Conservation (phyloP, 2,888 invertebrate genomes). For the Patella ulyssiponensis region DNA sequence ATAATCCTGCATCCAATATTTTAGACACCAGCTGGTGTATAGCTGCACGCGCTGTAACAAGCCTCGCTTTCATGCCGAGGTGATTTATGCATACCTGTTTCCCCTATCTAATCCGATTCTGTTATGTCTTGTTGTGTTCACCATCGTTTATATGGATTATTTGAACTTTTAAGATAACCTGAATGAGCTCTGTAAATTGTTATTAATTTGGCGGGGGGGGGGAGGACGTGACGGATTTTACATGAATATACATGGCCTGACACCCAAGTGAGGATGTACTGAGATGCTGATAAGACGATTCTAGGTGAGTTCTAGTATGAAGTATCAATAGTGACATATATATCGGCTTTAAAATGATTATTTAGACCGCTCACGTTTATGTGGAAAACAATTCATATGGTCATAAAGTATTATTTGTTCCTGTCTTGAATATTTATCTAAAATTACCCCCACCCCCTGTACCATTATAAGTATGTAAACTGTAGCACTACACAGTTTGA, state of each 20-base stretch:
- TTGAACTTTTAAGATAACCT: conserved; percentile 4
- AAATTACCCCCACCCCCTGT: too few species aligned
- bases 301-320: too few species aligned
- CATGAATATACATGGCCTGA: conserved; percentile 11
- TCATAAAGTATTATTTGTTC: too few species aligned
- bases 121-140: neutral
- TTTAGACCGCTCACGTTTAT: too few species aligned
- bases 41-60: conserved; percentile 39
- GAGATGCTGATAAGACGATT: too few species aligned
- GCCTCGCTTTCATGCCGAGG: conserved; percentile 56
- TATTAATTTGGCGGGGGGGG: conserved; percentile 3
- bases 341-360: too few species aligned
- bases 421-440: too few species aligned
- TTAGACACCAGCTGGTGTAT: conserved; percentile 13
- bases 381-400: too few species aligned
- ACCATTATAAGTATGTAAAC: too few species aligned
- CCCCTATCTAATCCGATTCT: conserved; percentile 5
- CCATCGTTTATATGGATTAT: conserved; percentile 8
- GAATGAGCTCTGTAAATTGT: neutral
- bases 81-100: conserved; percentile 55
- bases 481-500: too few species aligned
- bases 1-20: conserved; percentile 4
- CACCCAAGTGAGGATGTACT: too few species aligned
- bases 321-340: too few species aligned
- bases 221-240: conserved; percentile 13